Conservation (phyloP, 1,140 invertebrate genomes). For the Eciton burchellii region DNA sequence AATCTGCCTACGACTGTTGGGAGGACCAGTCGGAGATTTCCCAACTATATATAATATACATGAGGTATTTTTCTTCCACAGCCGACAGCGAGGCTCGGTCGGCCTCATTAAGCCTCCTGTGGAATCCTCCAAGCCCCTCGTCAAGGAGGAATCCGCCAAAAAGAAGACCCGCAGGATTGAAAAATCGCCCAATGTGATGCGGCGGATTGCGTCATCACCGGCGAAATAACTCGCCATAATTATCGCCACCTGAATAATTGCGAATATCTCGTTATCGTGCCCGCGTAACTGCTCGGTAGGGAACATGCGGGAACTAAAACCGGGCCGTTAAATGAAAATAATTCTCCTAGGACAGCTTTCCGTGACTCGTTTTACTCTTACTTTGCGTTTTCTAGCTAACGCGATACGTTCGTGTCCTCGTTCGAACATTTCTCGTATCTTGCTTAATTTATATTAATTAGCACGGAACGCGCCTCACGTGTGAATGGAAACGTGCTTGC, state of each 20-base stretch:
- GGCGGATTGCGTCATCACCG: conserved; percentile 60
- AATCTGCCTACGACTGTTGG: conserved; percentile 2
- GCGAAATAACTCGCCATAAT: conserved; percentile 68
- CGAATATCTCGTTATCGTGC: conserved; percentile 71
- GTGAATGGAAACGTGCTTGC: conserved; percentile 32
- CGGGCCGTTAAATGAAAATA: conserved; percentile 68
- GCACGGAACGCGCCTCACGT: conserved; percentile 21
- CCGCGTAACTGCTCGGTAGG: conserved; percentile 34
- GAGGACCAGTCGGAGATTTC: conserved; percentile 26
- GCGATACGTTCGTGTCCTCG: conserved; percentile 35
- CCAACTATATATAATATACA: conserved; percentile 16
- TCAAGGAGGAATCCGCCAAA: background rate
- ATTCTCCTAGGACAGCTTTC: conserved; percentile 68
- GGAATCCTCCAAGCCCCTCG: conserved; percentile 47
- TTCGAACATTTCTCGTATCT: conserved; percentile 42
- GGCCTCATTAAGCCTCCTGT: conserved; percentile 66
- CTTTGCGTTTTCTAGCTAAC: conserved; percentile 11
- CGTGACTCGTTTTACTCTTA: conserved; percentile 70
- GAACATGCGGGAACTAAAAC: conserved; percentile 5
- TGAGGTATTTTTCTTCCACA: conserved; percentile 36
- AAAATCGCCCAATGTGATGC: conserved; percentile 62
- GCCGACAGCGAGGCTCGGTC: conserved; percentile 15
- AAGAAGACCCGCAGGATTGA: conserved; percentile 61
- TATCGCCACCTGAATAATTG: conserved; percentile 71
- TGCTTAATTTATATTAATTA: conserved; percentile 65